Percentiles rank a stretch among this genome's conserved stretches.
Evolutionary conservation across 2,888 invertebrate species (phyloP).

Genomic region (Tachina fera): DNA sequence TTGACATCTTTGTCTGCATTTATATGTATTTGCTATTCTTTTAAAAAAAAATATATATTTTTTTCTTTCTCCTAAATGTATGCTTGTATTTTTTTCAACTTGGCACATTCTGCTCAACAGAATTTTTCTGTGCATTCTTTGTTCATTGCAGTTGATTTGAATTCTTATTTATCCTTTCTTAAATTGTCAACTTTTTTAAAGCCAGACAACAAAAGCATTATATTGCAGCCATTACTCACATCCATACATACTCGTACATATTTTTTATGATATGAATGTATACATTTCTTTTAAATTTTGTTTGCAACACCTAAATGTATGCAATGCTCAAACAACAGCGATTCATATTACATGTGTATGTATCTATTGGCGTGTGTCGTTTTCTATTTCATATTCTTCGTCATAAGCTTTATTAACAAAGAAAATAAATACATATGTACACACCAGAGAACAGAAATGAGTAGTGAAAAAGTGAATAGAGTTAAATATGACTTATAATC

Average conservation of each 20-base stretch:
- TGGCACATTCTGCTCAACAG: background rate
- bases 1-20: background rate
- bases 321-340: slow-evolving; percentile 25
- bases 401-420: slow-evolving; percentile 56
- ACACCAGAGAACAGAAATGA: too few relatives aligned
- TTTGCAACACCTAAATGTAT: slow-evolving; percentile 61
- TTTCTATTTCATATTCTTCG: slow-evolving; percentile 15
- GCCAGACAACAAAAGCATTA: slow-evolving; percentile 58
- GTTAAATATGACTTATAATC: too few relatives aligned
- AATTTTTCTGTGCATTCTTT: background rate
- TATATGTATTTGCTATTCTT: background rate
- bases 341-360: slow-evolving; percentile 1
- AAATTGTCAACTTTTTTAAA: slow-evolving; percentile 48
- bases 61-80: background rate
- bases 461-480: too few relatives aligned
- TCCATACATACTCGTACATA: background rate
- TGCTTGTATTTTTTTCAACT: background rate
- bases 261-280: background rate
- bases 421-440: slow-evolving; percentile 31
- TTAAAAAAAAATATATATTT: background rate
- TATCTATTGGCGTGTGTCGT: background rate
- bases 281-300: slow-evolving; percentile 1
- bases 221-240: slow-evolving; percentile 38
- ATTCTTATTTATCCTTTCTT: slow-evolving; percentile 16
- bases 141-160: slow-evolving; percentile 4